Evolutionary conservation across 2,888 invertebrate genomes (phyloP).

Genomic region (Melanchra persicariae): DNA sequence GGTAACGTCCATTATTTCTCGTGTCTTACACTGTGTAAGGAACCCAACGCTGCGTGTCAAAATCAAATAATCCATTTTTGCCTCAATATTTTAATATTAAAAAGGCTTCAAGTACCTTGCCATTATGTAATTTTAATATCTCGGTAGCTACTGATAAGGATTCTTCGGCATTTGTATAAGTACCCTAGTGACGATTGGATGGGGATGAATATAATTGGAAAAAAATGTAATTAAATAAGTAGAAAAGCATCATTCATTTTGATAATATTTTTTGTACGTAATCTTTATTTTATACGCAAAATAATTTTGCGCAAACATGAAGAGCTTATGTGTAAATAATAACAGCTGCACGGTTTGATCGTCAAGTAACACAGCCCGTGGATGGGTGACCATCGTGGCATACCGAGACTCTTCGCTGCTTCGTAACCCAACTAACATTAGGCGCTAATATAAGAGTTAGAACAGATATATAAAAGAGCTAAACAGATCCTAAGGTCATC

Average conservation of each 20-base stretch:
- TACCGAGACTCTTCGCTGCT: no score
- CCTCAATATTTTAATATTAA: not conserved
- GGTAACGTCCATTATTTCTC: no score
- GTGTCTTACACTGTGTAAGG: no score
- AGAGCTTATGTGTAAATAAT: not conserved
- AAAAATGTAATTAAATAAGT: conserved; percentile 1
- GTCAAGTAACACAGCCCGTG: no score
- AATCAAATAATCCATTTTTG: not conserved
- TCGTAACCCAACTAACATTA: no score
- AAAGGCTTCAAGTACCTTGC: not conserved
- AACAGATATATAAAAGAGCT: no score
- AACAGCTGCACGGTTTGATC: no score
- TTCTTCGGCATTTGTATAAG: conserved; percentile 15
- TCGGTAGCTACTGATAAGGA: not conserved
- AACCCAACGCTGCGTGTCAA: not conserved
- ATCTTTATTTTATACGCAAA: not conserved
- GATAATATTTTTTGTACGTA: not conserved
- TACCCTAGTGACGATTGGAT: conserved; percentile 8
- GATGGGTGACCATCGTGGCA: no score
- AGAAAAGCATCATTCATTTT: not conserved
- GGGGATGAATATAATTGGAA: not conserved
- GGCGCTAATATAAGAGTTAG: no score
- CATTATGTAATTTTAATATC: conserved; percentile 23
- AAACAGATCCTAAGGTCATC: no score
- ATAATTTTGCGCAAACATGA: not conserved